Conservation (phyloP, 1,140 invertebrate species). For the Phymorhynchus buccinoides region DNA sequence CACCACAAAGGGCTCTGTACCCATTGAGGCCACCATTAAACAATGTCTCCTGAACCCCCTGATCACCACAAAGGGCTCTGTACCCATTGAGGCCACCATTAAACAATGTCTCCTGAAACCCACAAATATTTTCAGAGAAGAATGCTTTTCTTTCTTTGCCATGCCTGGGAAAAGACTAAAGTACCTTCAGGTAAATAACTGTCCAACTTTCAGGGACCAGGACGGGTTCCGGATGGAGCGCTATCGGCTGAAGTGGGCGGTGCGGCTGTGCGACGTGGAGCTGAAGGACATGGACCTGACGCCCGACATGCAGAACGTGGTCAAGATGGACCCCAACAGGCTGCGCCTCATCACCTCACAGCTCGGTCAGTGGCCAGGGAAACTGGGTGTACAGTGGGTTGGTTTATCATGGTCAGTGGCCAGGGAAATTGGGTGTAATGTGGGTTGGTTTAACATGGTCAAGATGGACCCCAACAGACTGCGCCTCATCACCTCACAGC, state of each 20-base stretch:
- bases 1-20: too few species aligned
- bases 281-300: conserved; percentile 64
- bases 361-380: conserved; percentile 41
- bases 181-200: not conserved
- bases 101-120: too few species aligned
- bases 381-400: too few species aligned
- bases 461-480: conserved; percentile 52
- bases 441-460: too few species aligned
- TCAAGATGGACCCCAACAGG: conserved; percentile 51
- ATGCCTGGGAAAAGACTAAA: too few species aligned
- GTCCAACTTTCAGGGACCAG: conserved; percentile 58
- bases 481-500: conserved; percentile 49
- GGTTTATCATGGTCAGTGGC: conserved; percentile 49
- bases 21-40: too few species aligned
- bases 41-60: too few species aligned
- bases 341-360: conserved; percentile 51
- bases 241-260: conserved; percentile 59
- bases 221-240: conserved; percentile 54
- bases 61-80: too few species aligned
- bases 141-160: too few species aligned
- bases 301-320: conserved; percentile 57
- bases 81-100: too few species aligned
- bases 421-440: too few species aligned
- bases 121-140: too few species aligned
- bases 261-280: conserved; percentile 58